A percentile compares a stretch with the other conserved stretches of the same genome.
These are phyloP conservation scores for Papilio aristodemus DNA, from an alignment of 1,140 invertebrate genomes.

Conservation along the genomic window DNA sequence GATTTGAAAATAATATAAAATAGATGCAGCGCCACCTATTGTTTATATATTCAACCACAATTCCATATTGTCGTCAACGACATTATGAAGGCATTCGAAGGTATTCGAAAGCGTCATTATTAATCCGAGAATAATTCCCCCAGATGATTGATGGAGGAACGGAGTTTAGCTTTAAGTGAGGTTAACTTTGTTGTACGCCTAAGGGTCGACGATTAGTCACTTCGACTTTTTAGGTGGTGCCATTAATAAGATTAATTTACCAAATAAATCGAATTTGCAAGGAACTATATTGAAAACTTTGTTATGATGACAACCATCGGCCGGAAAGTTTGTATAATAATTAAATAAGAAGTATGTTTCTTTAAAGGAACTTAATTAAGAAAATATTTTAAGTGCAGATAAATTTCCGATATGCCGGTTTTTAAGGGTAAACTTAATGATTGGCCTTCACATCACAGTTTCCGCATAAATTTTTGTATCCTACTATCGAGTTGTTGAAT, in stretches of 20 bases:
- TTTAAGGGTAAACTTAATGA: no score
- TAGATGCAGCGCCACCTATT: not conserved
- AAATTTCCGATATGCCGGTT: no score
- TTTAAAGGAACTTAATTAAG: no score
- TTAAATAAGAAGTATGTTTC: no score
- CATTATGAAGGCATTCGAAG: slow-evolving; percentile 38
- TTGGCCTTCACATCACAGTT: no score
- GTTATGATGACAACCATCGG: not conserved
- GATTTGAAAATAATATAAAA: not conserved
- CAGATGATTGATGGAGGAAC: slow-evolving; percentile 42
- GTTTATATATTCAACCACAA: not conserved
- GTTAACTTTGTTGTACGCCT: slow-evolving; percentile 26
- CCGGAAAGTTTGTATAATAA: no score
- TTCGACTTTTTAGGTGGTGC: slow-evolving; percentile 23
- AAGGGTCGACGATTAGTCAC: slow-evolving; percentile 26
- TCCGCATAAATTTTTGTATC: no score
- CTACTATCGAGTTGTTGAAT: no score
- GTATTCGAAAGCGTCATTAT: slow-evolving; percentile 42
- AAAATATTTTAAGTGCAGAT: no score
- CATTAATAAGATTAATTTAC: slow-evolving; percentile 12
- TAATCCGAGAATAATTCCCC: slow-evolving; percentile 25
- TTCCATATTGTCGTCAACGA: slow-evolving; percentile 8
- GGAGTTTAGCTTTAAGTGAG: slow-evolving; percentile 20
- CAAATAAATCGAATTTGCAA: slow-evolving; percentile 6
- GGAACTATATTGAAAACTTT: not conserved